Base-by-base conservation (phyloP, 2,797 vertebrate genomes). In the Phataginus tetradactyla region DNA sequence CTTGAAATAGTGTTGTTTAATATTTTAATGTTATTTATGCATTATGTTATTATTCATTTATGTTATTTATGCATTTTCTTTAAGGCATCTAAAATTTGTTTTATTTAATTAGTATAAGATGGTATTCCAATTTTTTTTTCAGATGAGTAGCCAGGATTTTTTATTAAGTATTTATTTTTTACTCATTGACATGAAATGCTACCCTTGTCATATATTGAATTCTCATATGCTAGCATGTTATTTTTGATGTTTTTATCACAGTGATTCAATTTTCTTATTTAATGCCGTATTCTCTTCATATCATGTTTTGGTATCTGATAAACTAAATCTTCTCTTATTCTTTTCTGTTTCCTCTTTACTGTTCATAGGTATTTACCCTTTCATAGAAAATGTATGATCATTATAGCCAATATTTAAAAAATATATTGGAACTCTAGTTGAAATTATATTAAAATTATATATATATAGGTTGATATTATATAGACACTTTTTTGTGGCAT, bases 141-240 rank as follows among this genome's bases (percentile, higher is more conserved):
- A 57, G 29, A 49, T 84, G n/a, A 13, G 21, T 89, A 81, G 61
- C 23, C 11, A 59, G 23, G 34, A 87, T 87, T 85, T 66, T 80
- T 96, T 92, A 80, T 53, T 71, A 79, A 59, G 23, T 81, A 59
- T n/a, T 14, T 23, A 74, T 72, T 53, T 92, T 81, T 95, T 72
- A 64, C 61, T 23, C 17, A 45, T 49, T 86, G 51, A 83, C 75
- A 80, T 69, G 32, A 86, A 83, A 69, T 79, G 23, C 2, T 74
- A 23, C 37, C 13, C 4, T 57, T 91, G 7, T 57, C 18, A 7
- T 61, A 25, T 78, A 45, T 37, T 59, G 51, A 72, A 39, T 68
- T 42, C 18, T 90, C 53, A 37, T 20, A n/a, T 59, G 27, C 68
- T 49, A 34, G 21, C 14, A n/a, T 37, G 37, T 37, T 63, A 68